These are phyloP conservation scores for Marronus borbonicus DNA, from an alignment of 2,888 invertebrate species.

Conservation along the genomic window DNA sequence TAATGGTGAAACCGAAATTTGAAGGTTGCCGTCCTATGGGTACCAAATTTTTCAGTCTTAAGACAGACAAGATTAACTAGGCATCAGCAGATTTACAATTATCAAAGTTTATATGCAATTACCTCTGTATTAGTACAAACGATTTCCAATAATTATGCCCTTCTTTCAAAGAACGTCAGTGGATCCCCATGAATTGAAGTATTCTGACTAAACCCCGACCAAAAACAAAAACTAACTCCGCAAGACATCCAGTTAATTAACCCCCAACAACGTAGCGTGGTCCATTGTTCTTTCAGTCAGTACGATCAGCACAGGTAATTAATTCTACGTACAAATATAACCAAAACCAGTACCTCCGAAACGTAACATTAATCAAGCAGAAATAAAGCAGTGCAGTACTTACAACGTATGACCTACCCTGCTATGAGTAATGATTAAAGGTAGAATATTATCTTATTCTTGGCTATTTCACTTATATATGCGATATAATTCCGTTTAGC, in stretches of 20 bases:
- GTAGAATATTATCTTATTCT: not conserved
- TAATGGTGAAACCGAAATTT: too few species aligned
- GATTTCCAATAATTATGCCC: too few species aligned
- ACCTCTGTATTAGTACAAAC: too few species aligned
- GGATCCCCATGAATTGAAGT: too few species aligned
- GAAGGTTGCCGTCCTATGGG: too few species aligned
- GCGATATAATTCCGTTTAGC: conserved; percentile 7
- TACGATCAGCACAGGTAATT: not conserved
- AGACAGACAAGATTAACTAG: too few species aligned
- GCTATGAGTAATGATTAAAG: not conserved
- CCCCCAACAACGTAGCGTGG: not conserved
- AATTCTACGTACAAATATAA: conserved; percentile 4
- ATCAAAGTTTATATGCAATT: too few species aligned
- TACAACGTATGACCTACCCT: not conserved
- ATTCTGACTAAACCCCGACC: too few species aligned
- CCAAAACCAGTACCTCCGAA: not conserved
- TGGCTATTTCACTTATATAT: not conserved
- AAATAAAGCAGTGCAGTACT: not conserved
- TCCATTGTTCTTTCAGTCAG: not conserved
- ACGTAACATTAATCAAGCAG: not conserved
- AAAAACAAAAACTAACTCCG: not conserved
- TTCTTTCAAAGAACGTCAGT: too few species aligned
- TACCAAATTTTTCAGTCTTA: too few species aligned
- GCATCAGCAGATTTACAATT: too few species aligned
- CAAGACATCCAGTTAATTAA: conserved; percentile 2